These are phyloP conservation scores for Cosmorhoe ocellata DNA, from an alignment of 2,888 invertebrate species.

Conservation along the genomic window DNA sequence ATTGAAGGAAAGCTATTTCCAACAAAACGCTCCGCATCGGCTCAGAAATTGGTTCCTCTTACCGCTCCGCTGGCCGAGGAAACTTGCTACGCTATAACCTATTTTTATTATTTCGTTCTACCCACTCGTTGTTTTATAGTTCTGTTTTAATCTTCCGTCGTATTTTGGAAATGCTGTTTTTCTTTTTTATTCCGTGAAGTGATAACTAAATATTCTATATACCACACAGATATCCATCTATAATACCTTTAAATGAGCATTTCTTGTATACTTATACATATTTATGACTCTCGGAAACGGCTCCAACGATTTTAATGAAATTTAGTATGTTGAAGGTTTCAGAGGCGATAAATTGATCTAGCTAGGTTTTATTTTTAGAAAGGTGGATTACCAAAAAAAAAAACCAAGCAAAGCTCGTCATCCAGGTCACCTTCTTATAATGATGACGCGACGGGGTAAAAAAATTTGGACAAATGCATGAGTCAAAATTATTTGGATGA, in stretches of 20 bases:
- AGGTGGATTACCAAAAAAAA: no score
- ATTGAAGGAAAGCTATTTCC: slow-evolving; percentile 82
- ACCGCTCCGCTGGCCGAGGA: slow-evolving; percentile 72
- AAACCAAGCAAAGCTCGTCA: no score
- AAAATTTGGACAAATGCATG: slow-evolving; percentile 2
- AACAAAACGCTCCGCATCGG: slow-evolving; percentile 80
- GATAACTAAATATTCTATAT: slow-evolving; percentile 1
- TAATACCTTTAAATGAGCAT: no score
- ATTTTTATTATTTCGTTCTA: slow-evolving; percentile 76
- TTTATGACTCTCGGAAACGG: no score
- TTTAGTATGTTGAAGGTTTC: no score
- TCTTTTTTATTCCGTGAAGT: neutral
- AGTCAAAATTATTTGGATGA: no score
- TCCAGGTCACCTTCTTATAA: no score
- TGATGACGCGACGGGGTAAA: neutral
- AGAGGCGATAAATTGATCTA: no score
- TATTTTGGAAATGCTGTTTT: slow-evolving; percentile 28
- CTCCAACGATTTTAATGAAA: no score
- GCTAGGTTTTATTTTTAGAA: no score
- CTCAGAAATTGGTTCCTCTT: slow-evolving; percentile 79
- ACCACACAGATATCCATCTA: neutral
- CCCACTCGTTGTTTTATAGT: slow-evolving; percentile 61
- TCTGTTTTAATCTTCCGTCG: slow-evolving; percentile 66
- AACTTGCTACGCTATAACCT: slow-evolving; percentile 74
- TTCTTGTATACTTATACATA: no score